Evolutionary conservation across 1,140 invertebrate genomes (phyloP).

Genomic region (Panulirus ornatus): DNA sequence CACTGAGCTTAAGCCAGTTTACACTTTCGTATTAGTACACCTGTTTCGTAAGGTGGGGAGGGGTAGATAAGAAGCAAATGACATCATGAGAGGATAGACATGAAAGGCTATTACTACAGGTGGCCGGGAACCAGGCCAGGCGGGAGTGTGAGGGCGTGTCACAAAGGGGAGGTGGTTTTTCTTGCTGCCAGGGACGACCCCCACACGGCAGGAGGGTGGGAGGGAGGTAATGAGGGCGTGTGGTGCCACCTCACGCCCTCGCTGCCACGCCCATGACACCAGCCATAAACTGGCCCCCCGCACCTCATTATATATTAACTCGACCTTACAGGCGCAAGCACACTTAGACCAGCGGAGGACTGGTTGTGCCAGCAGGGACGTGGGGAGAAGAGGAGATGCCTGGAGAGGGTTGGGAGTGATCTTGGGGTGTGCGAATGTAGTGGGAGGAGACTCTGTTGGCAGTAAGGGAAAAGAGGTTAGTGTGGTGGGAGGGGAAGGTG

Average conservation of each 20-base stretch:
- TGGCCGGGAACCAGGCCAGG: too few species aligned
- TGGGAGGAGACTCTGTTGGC: neutral
- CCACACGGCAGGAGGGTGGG: too few species aligned
- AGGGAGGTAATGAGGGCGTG: neutral
- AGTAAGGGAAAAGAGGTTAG: neutral
- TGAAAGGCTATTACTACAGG: too few species aligned
- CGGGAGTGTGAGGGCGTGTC: too few species aligned
- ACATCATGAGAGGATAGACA: too few species aligned
- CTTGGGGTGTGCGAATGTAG: neutral
- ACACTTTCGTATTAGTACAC: too few species aligned
- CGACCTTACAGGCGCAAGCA: neutral
- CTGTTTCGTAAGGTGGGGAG: too few species aligned
- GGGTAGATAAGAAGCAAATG: too few species aligned
- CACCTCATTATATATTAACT: conserved; percentile 1
- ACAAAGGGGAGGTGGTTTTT: too few species aligned
- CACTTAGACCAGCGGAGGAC: neutral
- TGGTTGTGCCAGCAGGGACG: too few species aligned
- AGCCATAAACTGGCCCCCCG: neutral
- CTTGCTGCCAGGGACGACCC: too few species aligned
- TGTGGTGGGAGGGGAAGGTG: neutral
- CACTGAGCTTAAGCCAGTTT: too few species aligned
- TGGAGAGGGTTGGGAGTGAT: neutral
- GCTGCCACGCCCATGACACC: neutral
- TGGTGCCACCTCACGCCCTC: neutral
- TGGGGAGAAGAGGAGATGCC: neutral